These are phyloP conservation scores for Galaxias olidus DNA, from an alignment of 2,797 vertebrate genomes.

Conservation along the genomic window DNA sequence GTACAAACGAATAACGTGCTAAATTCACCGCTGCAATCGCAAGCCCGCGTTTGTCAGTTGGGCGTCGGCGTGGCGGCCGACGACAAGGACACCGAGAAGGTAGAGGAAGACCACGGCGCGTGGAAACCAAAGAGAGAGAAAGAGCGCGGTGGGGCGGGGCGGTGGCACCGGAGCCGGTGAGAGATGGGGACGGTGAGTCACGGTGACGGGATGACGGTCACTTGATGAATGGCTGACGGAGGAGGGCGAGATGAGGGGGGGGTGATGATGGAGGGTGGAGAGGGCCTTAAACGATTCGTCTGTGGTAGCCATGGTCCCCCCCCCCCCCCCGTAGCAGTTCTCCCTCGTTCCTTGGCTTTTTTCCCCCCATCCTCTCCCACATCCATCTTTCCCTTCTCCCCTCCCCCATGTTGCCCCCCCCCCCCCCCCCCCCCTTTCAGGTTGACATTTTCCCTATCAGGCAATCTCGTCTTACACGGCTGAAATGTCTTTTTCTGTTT, in stretches of 20 bases:
- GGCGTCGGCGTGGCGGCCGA: too few species aligned
- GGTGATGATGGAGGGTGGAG: slow-evolving; percentile 20
- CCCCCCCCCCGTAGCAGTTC: not conserved
- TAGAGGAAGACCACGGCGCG: not conserved
- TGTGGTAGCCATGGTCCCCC: not conserved
- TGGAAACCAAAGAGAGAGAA: not conserved
- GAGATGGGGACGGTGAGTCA: slow-evolving; percentile 50
- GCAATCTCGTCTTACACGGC: not conserved
- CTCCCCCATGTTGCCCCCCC: slow-evolving; percentile 24
- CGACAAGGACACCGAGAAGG: too few species aligned
- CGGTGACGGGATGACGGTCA: slow-evolving; percentile 47
- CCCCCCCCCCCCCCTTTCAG: slow-evolving; percentile 12
- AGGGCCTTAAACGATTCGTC: slow-evolving; percentile 47
- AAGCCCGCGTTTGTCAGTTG: too few species aligned
- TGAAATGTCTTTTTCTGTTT: not conserved
- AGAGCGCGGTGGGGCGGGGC: slow-evolving; percentile 29
- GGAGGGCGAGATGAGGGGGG: slow-evolving; percentile 15
- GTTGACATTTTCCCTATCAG: not conserved
- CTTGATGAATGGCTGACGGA: slow-evolving; percentile 58
- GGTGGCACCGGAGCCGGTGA: slow-evolving; percentile 66
- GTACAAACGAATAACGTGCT: too few species aligned
- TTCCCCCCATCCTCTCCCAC: slow-evolving; percentile 9
- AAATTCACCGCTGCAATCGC: too few species aligned
- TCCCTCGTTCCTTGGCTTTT: not conserved
- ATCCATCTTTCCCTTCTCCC: slow-evolving; percentile 2